These are phyloP conservation scores for Drosophila sp. DNA, from an alignment of 1,140 invertebrate genomes.

Conservation along the genomic window DNA sequence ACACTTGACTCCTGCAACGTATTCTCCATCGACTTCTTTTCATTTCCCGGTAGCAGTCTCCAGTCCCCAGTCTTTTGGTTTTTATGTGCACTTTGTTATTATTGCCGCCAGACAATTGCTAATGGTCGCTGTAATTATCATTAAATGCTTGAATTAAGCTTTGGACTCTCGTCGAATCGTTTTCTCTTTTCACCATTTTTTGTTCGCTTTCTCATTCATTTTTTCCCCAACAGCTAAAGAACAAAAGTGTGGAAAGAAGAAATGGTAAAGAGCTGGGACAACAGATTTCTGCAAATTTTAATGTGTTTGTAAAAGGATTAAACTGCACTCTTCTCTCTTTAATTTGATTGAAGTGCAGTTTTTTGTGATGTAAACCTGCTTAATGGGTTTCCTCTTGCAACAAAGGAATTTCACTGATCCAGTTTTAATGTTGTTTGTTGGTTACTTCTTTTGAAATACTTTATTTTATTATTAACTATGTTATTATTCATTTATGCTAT, in stretches of 20 bases:
- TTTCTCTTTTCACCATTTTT: conserved; percentile 24
- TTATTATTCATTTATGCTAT: background rate
- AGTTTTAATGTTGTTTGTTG: background rate
- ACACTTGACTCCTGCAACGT: conserved; percentile 1
- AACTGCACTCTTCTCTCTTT: conserved; percentile 46
- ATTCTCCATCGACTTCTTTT: background rate
- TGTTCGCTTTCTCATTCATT: conserved; percentile 13
- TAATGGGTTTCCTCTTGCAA: background rate
- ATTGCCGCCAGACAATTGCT: conserved; percentile 72
- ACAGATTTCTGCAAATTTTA: conserved; percentile 55
- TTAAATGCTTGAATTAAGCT: conserved; percentile 61
- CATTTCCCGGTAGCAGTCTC: conserved; percentile 18
- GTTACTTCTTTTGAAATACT: background rate
- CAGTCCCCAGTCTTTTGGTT: conserved; percentile 42
- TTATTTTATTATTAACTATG: background rate
- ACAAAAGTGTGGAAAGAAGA: conserved; percentile 22
- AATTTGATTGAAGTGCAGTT: conserved; percentile 35
- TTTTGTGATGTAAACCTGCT: conserved; percentile 9
- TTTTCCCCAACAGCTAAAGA: conserved; percentile 17
- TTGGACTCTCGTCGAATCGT: conserved; percentile 32
- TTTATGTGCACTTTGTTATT: conserved; percentile 65
- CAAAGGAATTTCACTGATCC: background rate
- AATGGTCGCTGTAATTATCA: conserved; percentile 74
- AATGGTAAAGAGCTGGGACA: conserved; percentile 34
- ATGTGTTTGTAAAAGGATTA: conserved; percentile 59